A percentile compares a stretch with the other conserved stretches of the same genome.
Conservation (phyloP, 2,797 vertebrate genomes). For the Trematomus bernacchii region DNA sequence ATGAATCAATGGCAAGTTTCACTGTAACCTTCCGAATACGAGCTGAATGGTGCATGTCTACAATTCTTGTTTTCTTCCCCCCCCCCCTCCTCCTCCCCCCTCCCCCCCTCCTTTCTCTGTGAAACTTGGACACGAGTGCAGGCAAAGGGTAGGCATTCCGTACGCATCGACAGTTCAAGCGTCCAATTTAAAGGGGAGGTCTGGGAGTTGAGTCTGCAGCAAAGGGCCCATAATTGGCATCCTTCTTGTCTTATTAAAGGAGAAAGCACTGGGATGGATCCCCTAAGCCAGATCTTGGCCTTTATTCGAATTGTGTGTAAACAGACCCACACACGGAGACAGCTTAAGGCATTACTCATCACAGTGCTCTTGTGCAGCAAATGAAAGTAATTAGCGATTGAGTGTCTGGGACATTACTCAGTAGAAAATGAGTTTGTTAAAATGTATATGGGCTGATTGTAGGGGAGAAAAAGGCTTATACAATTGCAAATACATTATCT, state of each 20-base stretch:
- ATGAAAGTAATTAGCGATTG: slow-evolving; percentile 42
- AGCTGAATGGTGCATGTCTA: slow-evolving; percentile 28
- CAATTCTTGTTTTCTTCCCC: slow-evolving; percentile 11
- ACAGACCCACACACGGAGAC: slow-evolving; percentile 61
- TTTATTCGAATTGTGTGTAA: slow-evolving; percentile 75
- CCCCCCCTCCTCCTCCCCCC: too few species aligned
- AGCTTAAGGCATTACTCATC: slow-evolving; percentile 42
- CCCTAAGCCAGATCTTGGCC: slow-evolving; percentile 58
- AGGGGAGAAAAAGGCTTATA: neutral
- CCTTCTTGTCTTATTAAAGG: slow-evolving; percentile 87
- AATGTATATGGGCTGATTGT: neutral
- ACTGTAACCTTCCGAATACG: slow-evolving; percentile 53
- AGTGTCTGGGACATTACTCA: neutral
- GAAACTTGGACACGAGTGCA: slow-evolving; percentile 23
- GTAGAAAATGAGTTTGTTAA: neutral
- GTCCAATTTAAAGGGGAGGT: slow-evolving; percentile 83
- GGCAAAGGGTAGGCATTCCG: slow-evolving; percentile 51
- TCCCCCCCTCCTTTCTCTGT: neutral
- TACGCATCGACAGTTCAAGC: slow-evolving; percentile 72
- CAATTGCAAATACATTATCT: neutral
- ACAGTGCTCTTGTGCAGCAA: slow-evolving; percentile 29
- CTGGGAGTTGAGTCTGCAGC: slow-evolving; percentile 79
- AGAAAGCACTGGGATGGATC: slow-evolving; percentile 75
- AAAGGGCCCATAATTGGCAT: slow-evolving; percentile 86
- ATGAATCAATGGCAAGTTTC: slow-evolving; percentile 61